A percentile compares a stretch with the other conserved stretches of the same genome.
Evolutionary conservation across 2,797 vertebrate genomes (phyloP).

Genomic region (Manis javanica): DNA sequence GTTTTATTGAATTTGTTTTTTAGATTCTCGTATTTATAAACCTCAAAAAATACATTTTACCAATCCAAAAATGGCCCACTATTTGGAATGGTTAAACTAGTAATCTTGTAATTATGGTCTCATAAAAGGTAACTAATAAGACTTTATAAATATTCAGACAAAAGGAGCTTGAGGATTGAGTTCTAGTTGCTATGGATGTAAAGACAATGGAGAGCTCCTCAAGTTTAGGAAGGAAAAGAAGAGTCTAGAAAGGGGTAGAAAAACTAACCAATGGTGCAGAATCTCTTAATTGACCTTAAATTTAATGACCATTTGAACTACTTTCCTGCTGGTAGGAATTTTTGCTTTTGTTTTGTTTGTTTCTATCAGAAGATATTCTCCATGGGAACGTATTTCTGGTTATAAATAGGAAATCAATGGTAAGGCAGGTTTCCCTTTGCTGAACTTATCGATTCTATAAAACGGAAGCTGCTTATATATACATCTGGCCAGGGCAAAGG

Average conservation of each 20-base stretch:
- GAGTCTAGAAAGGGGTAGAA: not conserved
- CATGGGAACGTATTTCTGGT: constrained; percentile 56
- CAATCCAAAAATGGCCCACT: not conserved
- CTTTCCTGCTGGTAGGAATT: not conserved
- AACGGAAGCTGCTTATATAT: not conserved
- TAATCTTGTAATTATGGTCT: not conserved
- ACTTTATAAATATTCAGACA: constrained; percentile 12
- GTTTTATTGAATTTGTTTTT: constrained; percentile 7
- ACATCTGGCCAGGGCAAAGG: constrained; percentile 47
- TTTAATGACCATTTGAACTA: not conserved
- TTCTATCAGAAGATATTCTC: constrained; percentile 57
- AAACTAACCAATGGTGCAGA: not conserved
- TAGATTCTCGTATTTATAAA: not conserved
- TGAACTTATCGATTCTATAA: constrained; percentile 56
- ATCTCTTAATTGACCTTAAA: constrained; percentile 25
- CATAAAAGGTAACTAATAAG: not conserved
- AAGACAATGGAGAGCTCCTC: not conserved
- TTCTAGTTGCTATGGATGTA: not conserved
- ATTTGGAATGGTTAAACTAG: not conserved
- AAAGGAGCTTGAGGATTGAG: not conserved
- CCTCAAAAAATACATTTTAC: constrained; percentile 14
- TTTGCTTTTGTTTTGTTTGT: constrained; percentile 56
- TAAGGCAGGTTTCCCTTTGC: constrained; percentile 62
- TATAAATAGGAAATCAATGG: constrained; percentile 63
- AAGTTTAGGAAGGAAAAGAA: not conserved